Evolutionary conservation across 2,888 invertebrate genomes (phyloP).

Genomic region (Stenichneumon culpator): DNA sequence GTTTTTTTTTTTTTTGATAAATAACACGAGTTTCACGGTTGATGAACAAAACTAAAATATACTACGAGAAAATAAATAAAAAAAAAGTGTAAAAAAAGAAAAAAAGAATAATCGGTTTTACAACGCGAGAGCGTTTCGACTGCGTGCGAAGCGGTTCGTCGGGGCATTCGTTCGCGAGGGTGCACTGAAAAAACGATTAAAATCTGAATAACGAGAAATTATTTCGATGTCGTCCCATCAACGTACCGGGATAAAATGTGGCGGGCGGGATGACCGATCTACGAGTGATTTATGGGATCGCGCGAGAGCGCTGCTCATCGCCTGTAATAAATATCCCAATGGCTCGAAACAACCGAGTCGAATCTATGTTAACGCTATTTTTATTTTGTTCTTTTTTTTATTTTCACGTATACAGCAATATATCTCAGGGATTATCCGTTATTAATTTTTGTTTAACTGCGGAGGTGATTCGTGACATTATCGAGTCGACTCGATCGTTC

Average conservation of each 20-base stretch:
- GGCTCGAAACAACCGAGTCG: conserved; percentile 8
- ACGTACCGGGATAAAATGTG: conserved; percentile 62
- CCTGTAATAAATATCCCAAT: conserved; percentile 61
- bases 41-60: conserved; percentile 24
- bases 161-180: conserved; percentile 3
- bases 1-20: conserved; percentile 48
- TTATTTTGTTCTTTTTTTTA: conserved; percentile 15
- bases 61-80: background rate
- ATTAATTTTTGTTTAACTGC: conserved; percentile 25
- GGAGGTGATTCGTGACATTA: background rate
- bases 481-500: background rate
- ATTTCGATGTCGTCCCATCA: conserved; percentile 62
- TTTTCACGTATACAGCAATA: conserved; percentile 16
- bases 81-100: background rate
- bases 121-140: too few relatives aligned
- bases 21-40: conserved; percentile 15
- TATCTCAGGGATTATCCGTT: conserved; percentile 52
- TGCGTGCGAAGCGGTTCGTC: too few relatives aligned
- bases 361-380: conserved; percentile 36
- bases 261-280: conserved; percentile 54
- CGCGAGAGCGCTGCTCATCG: conserved; percentile 25
- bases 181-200: conserved; percentile 58
- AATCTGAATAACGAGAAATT: conserved; percentile 65
- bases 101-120: conserved; percentile 19
- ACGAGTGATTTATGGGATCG: conserved; percentile 55